Evolutionary conservation across 53 echinoderm and acorn worm genomes (phyloP).

Genomic region (Echinometra lucunter): DNA sequence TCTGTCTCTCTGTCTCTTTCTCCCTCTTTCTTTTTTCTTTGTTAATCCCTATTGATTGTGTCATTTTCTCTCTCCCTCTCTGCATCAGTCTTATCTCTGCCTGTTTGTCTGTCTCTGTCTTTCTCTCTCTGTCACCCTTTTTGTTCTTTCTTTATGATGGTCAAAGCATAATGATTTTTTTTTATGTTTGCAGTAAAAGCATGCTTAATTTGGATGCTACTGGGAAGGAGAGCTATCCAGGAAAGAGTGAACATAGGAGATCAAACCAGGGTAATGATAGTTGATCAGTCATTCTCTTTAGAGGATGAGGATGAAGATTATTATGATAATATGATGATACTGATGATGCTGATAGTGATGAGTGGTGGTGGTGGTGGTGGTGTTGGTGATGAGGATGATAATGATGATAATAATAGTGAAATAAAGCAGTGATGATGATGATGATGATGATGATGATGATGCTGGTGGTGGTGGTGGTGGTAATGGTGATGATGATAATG

Average conservation of each 20-base stretch:
- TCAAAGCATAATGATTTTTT: neutral
- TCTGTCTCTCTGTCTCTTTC: neutral
- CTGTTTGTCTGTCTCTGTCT: no score
- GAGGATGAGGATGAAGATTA: neutral
- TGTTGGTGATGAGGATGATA: slow-evolving; percentile 39
- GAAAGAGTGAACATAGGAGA: slow-evolving; percentile 22
- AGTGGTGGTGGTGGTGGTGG: neutral
- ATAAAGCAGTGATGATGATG: slow-evolving; percentile 26
- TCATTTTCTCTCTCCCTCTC: neutral
- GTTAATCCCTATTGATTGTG: no score
- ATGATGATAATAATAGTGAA: slow-evolving; percentile 38
- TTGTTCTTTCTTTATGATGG: neutral
- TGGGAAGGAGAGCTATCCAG: slow-evolving; percentile 30
- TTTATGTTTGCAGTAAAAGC: slow-evolving; percentile 47
- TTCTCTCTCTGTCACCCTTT: neutral
- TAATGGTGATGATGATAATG: slow-evolving; percentile 42
- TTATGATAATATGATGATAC: no score
- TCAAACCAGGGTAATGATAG: slow-evolving; percentile 37
- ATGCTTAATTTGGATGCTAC: slow-evolving; percentile 64
- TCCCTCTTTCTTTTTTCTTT: no score
- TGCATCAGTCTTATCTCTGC: no score
- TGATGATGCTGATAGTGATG: slow-evolving; percentile 30
- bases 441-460: slow-evolving; percentile 39
- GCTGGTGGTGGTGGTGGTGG: neutral
- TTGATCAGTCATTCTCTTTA: neutral